Percentiles rank a stretch among this genome's conserved stretches.
Conservation (phyloP, 2,797 vertebrate species). For the Sylvia borin region DNA sequence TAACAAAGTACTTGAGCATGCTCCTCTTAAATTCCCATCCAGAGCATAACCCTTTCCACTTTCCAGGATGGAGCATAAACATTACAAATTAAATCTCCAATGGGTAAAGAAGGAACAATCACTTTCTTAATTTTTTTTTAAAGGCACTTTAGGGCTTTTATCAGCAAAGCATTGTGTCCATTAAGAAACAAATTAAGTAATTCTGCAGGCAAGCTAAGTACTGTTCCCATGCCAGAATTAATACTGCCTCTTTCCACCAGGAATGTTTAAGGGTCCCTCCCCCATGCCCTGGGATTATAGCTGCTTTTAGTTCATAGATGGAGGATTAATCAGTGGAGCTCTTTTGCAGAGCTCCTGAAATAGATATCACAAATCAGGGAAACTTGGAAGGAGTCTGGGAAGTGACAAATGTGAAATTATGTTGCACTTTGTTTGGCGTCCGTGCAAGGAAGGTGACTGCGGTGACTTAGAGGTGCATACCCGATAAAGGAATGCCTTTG, state of each 20-base stretch:
- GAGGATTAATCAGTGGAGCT: slow-evolving; percentile 66
- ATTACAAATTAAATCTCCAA: slow-evolving; percentile 53
- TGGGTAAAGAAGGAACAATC: slow-evolving; percentile 52
- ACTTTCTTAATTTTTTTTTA: slow-evolving; percentile 50
- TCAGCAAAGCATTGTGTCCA: slow-evolving; percentile 61
- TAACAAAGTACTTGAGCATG: slow-evolving; percentile 9
- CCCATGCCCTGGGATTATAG: slow-evolving; percentile 45
- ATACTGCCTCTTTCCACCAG: slow-evolving; percentile 14
- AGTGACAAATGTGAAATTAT: slow-evolving; percentile 48
- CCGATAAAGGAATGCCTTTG: not conserved
- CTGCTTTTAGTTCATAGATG: slow-evolving; percentile 56
- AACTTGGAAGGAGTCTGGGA: slow-evolving; percentile 29
- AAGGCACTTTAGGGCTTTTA: slow-evolving; percentile 69
- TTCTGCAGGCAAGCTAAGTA: slow-evolving; percentile 60
- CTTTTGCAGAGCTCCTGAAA: slow-evolving; percentile 59
- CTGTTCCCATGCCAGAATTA: slow-evolving; percentile 60
- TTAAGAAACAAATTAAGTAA: slow-evolving; percentile 71
- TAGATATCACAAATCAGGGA: slow-evolving; percentile 69
- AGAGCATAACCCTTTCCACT: not conserved
- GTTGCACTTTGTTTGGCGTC: slow-evolving; percentile 5
- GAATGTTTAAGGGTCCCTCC: slow-evolving; percentile 44
- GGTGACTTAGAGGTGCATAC: not conserved
- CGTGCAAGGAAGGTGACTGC: not conserved
- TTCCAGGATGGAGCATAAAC: slow-evolving; percentile 1
- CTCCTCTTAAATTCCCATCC: not conserved